phyloP scores from a whole-genome alignment of 64 coral and sea anemone genomes.

The Actinia equina region DNA sequence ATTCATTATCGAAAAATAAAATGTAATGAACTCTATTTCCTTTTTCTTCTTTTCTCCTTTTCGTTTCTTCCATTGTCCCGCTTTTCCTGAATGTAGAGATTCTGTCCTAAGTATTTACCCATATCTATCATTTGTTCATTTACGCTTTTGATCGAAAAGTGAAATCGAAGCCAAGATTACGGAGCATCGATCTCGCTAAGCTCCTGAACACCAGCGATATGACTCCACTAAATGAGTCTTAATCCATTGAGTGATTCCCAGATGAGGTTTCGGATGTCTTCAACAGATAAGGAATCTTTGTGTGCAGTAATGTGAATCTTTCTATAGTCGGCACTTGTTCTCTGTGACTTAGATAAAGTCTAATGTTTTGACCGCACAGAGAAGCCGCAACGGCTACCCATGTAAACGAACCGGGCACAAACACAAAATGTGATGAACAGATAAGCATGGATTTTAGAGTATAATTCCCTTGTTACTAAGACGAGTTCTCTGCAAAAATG shows the following conservation, averaged over 20 bases:
- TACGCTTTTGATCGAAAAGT: background rate
- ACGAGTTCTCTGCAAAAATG: background rate
- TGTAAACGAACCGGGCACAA: constrained; percentile 2
- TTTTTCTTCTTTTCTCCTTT: background rate
- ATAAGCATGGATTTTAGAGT: constrained; percentile 15
- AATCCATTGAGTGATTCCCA: constrained; percentile 14
- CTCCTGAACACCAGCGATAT: background rate
- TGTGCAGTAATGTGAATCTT: constrained; percentile 12
- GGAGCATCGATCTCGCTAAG: background rate
- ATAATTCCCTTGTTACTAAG: constrained; percentile 2
- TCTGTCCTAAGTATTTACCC: background rate
- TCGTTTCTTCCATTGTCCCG: background rate
- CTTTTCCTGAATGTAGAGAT: background rate
- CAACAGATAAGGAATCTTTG: background rate
- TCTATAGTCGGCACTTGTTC: constrained; percentile 17
- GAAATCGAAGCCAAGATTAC: constrained; percentile 13
- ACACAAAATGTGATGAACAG: constrained; percentile 11
- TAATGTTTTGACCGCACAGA: background rate
- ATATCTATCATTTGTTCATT: background rate
- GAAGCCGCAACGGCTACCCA: background rate
- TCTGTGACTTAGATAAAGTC: background rate
- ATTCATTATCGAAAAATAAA: background rate
- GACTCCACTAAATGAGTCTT: constrained; percentile 2
- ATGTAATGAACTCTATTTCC: background rate
- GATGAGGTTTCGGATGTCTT: constrained; percentile 17